A percentile compares a stretch with the other conserved stretches of the same genome.
These are phyloP conservation scores for Stenotaenia linearis DNA, from an alignment of 2,888 invertebrate genomes.

Conservation along the genomic window DNA sequence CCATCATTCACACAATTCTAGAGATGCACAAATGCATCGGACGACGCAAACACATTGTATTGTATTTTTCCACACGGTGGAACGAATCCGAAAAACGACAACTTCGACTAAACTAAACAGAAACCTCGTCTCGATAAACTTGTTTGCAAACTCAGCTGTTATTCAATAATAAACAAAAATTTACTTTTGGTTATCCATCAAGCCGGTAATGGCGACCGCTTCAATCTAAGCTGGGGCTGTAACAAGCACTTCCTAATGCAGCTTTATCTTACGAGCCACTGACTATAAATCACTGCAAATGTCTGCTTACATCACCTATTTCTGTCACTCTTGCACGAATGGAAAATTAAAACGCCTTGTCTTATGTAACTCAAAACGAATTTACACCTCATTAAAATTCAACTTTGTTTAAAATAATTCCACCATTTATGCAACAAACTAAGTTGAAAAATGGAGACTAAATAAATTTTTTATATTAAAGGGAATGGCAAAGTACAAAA, in stretches of 20 bases:
- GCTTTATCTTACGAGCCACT: not conserved
- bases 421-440: too few species aligned
- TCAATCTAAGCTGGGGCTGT: not conserved
- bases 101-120: not conserved
- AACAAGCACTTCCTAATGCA: not conserved
- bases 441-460: too few species aligned
- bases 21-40: not conserved
- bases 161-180: not conserved
- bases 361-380: not conserved
- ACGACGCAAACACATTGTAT: not conserved
- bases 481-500: too few species aligned
- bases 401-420: too few species aligned
- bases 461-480: too few species aligned
- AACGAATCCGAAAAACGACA: not conserved
- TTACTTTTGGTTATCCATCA: not conserved
- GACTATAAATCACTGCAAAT: not conserved
- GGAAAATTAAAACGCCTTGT: not conserved
- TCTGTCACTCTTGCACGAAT: not conserved
- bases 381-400: not conserved
- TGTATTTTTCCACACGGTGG: not conserved
- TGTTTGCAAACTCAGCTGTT: not conserved
- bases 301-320: not conserved
- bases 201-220: not conserved
- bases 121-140: not conserved
- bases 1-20: not conserved